Percentiles rank a stretch among this genome's conserved stretches.
Conservation (phyloP, 2,888 invertebrate species). For the Suillia variegata region DNA sequence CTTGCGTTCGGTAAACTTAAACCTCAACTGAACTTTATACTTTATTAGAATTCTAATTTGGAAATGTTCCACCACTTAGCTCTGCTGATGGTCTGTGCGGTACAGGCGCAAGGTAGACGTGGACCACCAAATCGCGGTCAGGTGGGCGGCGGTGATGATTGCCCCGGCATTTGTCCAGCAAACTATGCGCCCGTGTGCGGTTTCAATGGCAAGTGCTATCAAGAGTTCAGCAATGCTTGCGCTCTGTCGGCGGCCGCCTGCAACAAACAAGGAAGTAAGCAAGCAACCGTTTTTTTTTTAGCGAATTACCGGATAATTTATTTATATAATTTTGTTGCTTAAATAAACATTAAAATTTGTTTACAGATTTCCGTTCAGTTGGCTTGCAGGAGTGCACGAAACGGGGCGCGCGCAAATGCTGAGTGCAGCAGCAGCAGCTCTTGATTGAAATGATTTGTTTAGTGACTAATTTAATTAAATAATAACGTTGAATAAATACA, state of each 20-base stretch:
- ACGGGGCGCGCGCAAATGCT: not conserved
- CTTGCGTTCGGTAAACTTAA: no score
- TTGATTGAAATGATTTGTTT: no score
- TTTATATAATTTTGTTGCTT: no score
- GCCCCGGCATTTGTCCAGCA: slow-evolving; percentile 14
- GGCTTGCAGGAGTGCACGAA: slow-evolving; percentile 12
- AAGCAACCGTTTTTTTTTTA: not conserved
- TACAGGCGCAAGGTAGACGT: not conserved
- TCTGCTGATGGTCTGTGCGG: not conserved
- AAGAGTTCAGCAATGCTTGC: slow-evolving; percentile 17
- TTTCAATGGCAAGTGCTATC: slow-evolving; percentile 18
- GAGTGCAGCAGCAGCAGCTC: not conserved
- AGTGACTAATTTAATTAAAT: no score
- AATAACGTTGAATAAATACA: no score
- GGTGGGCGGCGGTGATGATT: not conserved
- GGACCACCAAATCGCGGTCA: not conserved
- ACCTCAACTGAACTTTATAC: no score
- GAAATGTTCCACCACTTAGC: no score
- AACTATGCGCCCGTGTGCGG: slow-evolving; percentile 20
- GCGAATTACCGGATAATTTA: no score
- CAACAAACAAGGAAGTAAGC: slow-evolving; percentile 17
- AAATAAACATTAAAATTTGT: no score
- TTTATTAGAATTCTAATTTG: no score
- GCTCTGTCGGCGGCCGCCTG: slow-evolving; percentile 19
- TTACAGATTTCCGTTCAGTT: slow-evolving; percentile 13